A percentile compares a stretch with the other conserved stretches of the same genome.
Conservation (phyloP, 2,113 vertebrate species). For the Synodontis membranacea region DNA sequence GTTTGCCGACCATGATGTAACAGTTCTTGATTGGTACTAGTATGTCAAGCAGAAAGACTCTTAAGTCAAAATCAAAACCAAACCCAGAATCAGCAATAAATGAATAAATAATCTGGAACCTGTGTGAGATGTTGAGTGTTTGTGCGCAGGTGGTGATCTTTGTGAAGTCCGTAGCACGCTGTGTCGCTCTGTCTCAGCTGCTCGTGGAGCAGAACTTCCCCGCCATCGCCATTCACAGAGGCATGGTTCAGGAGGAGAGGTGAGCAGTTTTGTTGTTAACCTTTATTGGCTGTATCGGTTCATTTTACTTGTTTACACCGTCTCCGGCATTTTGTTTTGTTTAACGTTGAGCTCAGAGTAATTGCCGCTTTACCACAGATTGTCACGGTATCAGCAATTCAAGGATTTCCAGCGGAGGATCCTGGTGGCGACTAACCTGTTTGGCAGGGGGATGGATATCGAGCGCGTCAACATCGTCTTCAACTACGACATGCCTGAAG, state of each 20-base stretch:
- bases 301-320: background rate
- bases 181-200: constrained; percentile 85
- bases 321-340: background rate
- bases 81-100: background rate
- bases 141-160: constrained; percentile 84
- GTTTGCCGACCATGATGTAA: no score
- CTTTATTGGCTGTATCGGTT: background rate
- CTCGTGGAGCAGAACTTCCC: constrained; percentile 88
- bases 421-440: constrained; percentile 86
- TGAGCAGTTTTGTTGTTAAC: constrained; percentile 44
- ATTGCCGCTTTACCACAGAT: constrained; percentile 55
- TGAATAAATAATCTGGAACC: no score
- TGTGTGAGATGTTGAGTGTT: background rate
- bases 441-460: constrained; percentile 90
- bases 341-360: background rate
- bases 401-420: constrained; percentile 88
- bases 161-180: constrained; percentile 85
- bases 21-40: no score
- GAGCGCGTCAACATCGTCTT: constrained; percentile 88
- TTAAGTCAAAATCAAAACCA: background rate
- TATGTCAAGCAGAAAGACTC: background rate
- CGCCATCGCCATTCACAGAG: constrained; percentile 85
- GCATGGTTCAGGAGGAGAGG: constrained; percentile 87
- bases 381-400: constrained; percentile 86
- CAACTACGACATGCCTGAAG: constrained; percentile 90